Evolutionary conservation across 2,797 vertebrate species (phyloP), one percentile per base, ranked within the genome.

Genomic region (Falco naumanni): DNA sequence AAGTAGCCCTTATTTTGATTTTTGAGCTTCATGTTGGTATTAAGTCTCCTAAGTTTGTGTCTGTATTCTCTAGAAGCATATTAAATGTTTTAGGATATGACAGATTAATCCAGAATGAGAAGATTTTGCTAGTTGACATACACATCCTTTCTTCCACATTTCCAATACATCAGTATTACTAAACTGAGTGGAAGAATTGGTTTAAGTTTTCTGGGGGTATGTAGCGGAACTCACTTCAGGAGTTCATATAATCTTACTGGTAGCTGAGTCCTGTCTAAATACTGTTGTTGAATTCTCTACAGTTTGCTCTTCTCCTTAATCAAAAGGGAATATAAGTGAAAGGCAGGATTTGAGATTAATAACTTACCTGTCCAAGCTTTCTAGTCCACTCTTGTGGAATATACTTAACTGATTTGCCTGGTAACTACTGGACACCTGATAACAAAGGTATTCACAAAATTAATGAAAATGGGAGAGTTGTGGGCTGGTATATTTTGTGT

Each of bases 261-360:
- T 70, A 78, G n/a, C 48, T 37, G 54, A 85, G 51, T 85, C 34
- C 81, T 83, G 10, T 47, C n/a, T 72, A 69, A 95, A 41, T 66
- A 47, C 15, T 7, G 1, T 0, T 43, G 81, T n/a, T 59, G n/a
- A 66, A 25, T 95, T 92, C 57, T 56, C 6, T 80, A 12, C 22
- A 57, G 28, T 77, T 91, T 68, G 17, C 41, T 66, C 2, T 59
- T 80, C 10, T 85, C 10, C 41, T 75, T 84, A 34, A 74, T 74
- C 34, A 77, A 56, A 87, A 70, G 16, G 21, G 56, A 79, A 51
- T 66, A 13, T 26, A 59, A 68, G 10, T 64, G 54, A 82, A 84
- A 91, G 50, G 17, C 16, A 78, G 13, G 34, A 57, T 78, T 59
- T 84, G 50, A 68, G 41, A 31, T 77, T 43, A 82, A 9, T 71